These are phyloP conservation scores for Ctenodactylus gundi DNA, from an alignment of 2,113 vertebrate genomes.

Conservation along the genomic window DNA sequence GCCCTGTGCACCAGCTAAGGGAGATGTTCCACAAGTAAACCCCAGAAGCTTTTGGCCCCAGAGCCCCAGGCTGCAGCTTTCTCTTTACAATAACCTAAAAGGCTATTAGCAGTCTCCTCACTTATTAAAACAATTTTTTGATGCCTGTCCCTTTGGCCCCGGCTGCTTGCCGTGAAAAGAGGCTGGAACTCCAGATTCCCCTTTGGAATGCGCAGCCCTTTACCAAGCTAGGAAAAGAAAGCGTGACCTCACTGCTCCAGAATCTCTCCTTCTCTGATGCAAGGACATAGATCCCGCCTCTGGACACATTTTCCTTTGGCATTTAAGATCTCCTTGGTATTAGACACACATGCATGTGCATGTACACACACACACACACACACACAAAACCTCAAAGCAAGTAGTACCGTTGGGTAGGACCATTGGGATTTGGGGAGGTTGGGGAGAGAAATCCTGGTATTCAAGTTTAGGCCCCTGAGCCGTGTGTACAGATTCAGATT, in stretches of 20 bases:
- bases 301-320: background rate
- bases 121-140: conserved; percentile 69
- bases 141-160: conserved; percentile 7
- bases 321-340: background rate
- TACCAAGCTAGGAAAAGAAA: background rate
- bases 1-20: background rate
- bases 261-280: background rate
- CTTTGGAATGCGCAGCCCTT: background rate
- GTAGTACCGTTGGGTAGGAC: background rate
- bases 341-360: background rate
- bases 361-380: background rate
- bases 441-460: background rate
- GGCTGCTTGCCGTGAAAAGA: background rate
- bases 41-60: background rate
- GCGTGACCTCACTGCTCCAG: background rate
- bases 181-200: background rate
- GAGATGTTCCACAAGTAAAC: conserved; percentile 15
- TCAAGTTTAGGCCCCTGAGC: background rate
- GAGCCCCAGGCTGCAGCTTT: background rate
- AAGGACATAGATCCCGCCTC: too few relatives aligned
- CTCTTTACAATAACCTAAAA: conserved; percentile 51
- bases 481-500: background rate
- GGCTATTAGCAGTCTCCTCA: conserved; percentile 54
- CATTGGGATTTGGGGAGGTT: background rate
- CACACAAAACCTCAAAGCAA: background rate